Evolutionary conservation across 2,797 vertebrate species (phyloP).

Genomic region (Gymnothorax javanicus): DNA sequence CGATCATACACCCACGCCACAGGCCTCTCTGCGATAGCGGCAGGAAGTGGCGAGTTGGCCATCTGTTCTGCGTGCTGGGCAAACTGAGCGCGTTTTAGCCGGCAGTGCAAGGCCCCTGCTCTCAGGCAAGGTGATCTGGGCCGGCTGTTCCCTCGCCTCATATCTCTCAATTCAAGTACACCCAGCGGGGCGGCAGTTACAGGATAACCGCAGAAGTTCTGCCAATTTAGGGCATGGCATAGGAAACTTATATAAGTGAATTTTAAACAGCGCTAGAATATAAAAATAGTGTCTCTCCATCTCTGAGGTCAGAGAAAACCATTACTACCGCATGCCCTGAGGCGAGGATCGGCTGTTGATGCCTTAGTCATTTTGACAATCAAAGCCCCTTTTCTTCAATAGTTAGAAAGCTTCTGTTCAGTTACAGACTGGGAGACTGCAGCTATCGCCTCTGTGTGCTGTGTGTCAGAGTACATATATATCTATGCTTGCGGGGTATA

Average conservation of each 20-base stretch:
- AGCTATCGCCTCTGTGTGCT: neutral
- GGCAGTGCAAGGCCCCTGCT: slow-evolving; percentile 51
- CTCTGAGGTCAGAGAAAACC: neutral
- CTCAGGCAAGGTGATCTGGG: slow-evolving; percentile 17
- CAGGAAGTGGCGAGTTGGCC: slow-evolving; percentile 61
- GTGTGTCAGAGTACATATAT: no score
- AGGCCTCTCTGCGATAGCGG: slow-evolving; percentile 43
- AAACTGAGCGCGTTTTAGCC: slow-evolving; percentile 36
- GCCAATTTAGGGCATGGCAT: neutral
- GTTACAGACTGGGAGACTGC: neutral
- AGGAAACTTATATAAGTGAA: neutral
- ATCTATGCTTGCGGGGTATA: no score
- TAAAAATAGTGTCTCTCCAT: neutral
- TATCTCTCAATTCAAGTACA: neutral
- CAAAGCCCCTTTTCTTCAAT: neutral
- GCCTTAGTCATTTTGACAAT: neutral
- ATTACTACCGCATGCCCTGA: neutral
- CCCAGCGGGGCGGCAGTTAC: neutral
- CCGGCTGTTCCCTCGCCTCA: neutral
- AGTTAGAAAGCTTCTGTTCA: neutral
- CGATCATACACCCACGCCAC: neutral
- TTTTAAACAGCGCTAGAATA: neutral
- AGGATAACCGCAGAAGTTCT: neutral
- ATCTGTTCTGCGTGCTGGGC: slow-evolving; percentile 65
- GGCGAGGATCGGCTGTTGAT: neutral